phyloP scores from a whole-genome alignment of 2,113 vertebrate genomes.

The Puffinus mauretanicus region DNA sequence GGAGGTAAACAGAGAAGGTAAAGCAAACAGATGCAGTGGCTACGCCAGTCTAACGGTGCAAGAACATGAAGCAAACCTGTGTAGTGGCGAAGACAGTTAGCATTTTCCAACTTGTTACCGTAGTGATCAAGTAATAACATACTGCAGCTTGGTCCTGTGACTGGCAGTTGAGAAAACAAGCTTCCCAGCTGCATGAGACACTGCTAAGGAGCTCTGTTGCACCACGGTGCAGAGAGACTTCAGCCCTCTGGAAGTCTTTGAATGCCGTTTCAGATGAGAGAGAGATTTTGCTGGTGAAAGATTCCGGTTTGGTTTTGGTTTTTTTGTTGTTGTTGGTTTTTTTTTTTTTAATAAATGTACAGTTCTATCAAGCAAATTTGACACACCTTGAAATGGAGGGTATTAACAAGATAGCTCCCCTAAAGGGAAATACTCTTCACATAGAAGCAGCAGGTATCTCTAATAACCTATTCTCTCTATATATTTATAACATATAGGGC shows the following conservation, averaged over 20 bases:
- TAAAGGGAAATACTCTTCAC: background rate
- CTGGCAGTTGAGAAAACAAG: slow-evolving; percentile 15
- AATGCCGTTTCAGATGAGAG: background rate
- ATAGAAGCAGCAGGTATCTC: background rate
- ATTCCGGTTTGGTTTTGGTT: background rate
- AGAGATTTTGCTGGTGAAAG: background rate
- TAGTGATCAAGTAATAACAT: background rate
- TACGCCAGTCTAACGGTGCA: background rate
- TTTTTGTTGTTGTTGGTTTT: too few relatives aligned
- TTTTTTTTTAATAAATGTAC: background rate
- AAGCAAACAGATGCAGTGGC: background rate
- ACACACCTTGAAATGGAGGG: background rate
- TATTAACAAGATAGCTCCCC: background rate
- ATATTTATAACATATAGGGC: background rate
- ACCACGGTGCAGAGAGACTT: background rate
- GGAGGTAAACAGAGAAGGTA: slow-evolving; percentile 1
- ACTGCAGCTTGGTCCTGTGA: background rate
- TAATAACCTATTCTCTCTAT: background rate
- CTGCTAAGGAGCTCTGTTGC: background rate
- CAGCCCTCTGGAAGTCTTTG: background rate
- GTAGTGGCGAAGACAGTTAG: background rate
- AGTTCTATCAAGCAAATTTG: background rate
- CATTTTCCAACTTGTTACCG: slow-evolving; percentile 6
- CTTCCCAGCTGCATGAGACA: background rate
- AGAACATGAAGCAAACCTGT: background rate